A percentile compares a stretch with the other conserved stretches of the same genome.
Conservation (phyloP, 1,140 invertebrate species). For the Chrysomallon squamiferum region DNA sequence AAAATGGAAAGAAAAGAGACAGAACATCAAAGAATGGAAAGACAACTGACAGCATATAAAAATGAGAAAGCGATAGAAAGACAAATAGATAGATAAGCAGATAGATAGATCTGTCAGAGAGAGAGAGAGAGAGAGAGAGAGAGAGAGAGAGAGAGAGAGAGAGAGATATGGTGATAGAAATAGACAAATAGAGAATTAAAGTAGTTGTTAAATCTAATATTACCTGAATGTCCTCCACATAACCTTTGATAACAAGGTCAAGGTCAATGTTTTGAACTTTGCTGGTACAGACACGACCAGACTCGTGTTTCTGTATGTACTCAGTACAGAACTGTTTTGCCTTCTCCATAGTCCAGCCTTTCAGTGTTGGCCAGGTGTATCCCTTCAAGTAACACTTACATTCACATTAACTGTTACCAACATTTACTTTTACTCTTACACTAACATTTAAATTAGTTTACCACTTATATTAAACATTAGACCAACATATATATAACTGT, state of each 20-base stretch:
- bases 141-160: background rate
- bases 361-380: constrained; percentile 30
- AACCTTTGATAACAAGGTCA: constrained; percentile 22
- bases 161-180: background rate
- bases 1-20: too few relatives aligned
- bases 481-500: too few relatives aligned
- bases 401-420: too few relatives aligned
- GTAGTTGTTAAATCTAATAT: background rate
- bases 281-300: constrained; percentile 18
- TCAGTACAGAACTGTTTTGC: constrained; percentile 31
- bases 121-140: background rate
- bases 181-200: background rate
- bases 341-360: constrained; percentile 26
- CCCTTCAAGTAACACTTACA: too few relatives aligned
- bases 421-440: too few relatives aligned
- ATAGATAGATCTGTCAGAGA: too few relatives aligned
- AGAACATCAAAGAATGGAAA: too few relatives aligned
- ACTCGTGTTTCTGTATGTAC: constrained; percentile 16
- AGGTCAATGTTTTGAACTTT: constrained; percentile 22
- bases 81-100: too few relatives aligned
- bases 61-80: too few relatives aligned
- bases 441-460: too few relatives aligned
- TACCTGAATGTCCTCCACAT: constrained; percentile 49
- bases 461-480: too few relatives aligned
- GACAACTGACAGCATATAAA: too few relatives aligned